Evolutionary conservation across 2,113 vertebrate species (phyloP).

Genomic region (Tricholaema leucomelas): DNA sequence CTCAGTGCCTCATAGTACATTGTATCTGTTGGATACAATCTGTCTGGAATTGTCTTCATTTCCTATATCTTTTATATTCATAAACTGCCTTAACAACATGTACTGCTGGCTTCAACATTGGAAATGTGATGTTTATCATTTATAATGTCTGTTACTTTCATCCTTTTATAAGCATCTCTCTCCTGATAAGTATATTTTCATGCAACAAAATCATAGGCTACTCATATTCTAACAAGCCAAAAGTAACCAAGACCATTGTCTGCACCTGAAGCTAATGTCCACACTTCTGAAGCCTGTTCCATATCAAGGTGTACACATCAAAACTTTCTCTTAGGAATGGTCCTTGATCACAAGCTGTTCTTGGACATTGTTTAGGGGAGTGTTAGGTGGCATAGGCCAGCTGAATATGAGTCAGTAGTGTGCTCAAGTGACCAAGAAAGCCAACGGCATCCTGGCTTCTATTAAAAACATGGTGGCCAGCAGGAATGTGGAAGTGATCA

Average conservation of each 20-base stretch:
- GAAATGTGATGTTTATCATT: background rate
- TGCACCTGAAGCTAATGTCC: background rate
- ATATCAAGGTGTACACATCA: background rate
- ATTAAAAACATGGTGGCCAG: no score
- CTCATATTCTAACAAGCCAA: background rate
- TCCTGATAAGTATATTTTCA: background rate
- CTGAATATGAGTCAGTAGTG: no score
- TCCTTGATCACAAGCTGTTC: background rate
- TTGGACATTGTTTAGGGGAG: background rate
- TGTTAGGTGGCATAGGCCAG: background rate
- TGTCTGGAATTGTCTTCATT: background rate
- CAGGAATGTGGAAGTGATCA: no score
- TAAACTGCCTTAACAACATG: constrained; percentile 13
- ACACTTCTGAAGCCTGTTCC: background rate
- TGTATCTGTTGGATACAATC: background rate
- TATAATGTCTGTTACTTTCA: background rate
- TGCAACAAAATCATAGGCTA: background rate
- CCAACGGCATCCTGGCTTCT: no score
- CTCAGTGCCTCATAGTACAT: background rate
- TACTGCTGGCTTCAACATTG: background rate
- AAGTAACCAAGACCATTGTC: background rate
- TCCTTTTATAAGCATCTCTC: background rate
- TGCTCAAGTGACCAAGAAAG: no score
- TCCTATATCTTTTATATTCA: background rate
- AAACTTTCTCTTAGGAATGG: background rate